Percentiles rank a stretch among this genome's conserved stretches.
These are phyloP conservation scores for Solenodon paradoxus DNA, from an alignment of 2,113 vertebrate species.

Conservation along the genomic window DNA sequence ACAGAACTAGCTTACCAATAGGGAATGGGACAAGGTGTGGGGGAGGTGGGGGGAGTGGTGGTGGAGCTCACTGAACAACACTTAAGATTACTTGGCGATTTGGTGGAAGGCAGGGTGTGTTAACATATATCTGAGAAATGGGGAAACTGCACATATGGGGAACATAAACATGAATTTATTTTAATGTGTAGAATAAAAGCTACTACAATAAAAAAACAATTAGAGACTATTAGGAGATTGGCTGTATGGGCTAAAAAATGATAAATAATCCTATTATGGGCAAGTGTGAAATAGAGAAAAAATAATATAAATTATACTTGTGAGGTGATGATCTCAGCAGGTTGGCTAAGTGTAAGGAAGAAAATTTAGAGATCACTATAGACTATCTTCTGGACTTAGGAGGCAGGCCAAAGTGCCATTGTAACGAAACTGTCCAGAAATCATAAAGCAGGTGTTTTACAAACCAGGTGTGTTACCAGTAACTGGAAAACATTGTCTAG, in stretches of 20 bases:
- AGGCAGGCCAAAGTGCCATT: not conserved
- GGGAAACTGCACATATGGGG: too few species aligned
- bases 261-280: not conserved
- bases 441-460: conserved; percentile 11
- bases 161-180: too few species aligned
- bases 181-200: too few species aligned
- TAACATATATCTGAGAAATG: too few species aligned
- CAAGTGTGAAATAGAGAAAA: conserved; percentile 11
- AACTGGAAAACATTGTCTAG: conserved; percentile 15
- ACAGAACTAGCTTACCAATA: too few species aligned
- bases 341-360: not conserved
- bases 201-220: too few species aligned
- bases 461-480: conserved; percentile 1
- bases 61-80: too few species aligned
- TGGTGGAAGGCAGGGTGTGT: too few species aligned
- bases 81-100: too few species aligned
- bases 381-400: not conserved
- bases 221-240: too few species aligned
- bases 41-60: too few species aligned
- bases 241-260: not conserved
- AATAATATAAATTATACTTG: conserved; percentile 32
- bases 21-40: too few species aligned
- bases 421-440: not conserved
- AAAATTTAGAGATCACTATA: conserved; percentile 1
- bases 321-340: not conserved